Conservation (phyloP, 2,888 invertebrate genomes). For the Lasioglossum vierecki region DNA sequence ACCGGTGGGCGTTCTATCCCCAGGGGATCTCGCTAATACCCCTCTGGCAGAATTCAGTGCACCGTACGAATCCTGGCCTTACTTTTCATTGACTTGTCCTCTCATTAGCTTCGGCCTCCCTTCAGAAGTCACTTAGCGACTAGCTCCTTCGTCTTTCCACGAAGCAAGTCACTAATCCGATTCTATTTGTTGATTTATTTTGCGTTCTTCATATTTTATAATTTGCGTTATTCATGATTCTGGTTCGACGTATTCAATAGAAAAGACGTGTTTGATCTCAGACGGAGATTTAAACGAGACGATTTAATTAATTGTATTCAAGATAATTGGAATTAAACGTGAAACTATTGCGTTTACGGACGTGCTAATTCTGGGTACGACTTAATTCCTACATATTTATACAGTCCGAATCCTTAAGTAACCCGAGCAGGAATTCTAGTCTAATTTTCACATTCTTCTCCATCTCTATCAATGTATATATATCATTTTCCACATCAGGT, state of each 20-base stretch:
- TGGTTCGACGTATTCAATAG: too few species aligned
- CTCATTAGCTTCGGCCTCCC: background rate
- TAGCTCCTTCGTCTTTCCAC: background rate
- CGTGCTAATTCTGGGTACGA: too few species aligned
- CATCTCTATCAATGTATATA: too few species aligned
- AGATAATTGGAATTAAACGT: too few species aligned
- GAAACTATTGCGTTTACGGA: too few species aligned
- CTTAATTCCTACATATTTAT: too few species aligned
- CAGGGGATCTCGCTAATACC: constrained; percentile 32
- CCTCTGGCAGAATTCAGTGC: constrained; percentile 20
- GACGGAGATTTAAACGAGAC: too few species aligned
- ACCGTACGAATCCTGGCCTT: constrained; percentile 7
- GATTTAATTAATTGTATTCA: too few species aligned
- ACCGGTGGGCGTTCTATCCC: constrained; percentile 37
- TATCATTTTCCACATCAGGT: background rate
- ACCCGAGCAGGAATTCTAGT: background rate
- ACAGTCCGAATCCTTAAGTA: background rate
- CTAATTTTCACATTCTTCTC: background rate
- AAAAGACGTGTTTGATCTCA: too few species aligned
- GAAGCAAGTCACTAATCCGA: background rate
- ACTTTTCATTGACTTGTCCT: background rate
- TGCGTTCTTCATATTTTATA: too few species aligned
- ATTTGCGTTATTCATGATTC: too few species aligned
- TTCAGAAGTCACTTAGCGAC: background rate
- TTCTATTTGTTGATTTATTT: background rate